A percentile compares a stretch with the other conserved stretches of the same genome.
These are phyloP conservation scores for Nothobranchius furzeri DNA, from an alignment of 2,113 vertebrate species.

Conservation along the genomic window DNA sequence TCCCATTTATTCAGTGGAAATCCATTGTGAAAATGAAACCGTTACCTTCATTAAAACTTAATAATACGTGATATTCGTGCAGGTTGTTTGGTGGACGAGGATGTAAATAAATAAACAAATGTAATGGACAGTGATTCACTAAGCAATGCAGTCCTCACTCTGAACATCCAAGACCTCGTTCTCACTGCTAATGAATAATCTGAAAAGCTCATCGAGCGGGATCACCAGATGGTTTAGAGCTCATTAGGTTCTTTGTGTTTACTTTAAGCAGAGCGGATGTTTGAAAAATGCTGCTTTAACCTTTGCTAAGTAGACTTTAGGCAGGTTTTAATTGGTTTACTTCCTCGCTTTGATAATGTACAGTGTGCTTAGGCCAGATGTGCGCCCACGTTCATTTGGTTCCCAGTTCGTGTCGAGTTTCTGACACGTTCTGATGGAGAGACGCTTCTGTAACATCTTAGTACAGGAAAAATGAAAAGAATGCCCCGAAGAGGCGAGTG, in stretches of 20 bases:
- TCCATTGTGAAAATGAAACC: background rate
- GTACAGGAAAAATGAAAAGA: conserved; percentile 9
- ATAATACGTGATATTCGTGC: conserved; percentile 18
- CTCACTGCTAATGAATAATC: conserved; percentile 48
- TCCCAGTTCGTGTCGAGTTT: conserved; percentile 1
- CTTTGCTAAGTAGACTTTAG: conserved; percentile 25
- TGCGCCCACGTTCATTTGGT: conserved; percentile 1
- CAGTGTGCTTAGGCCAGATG: background rate
- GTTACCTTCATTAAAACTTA: conserved; percentile 11
- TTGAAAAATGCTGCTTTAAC: conserved; percentile 37
- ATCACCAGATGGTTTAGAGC: conserved; percentile 55
- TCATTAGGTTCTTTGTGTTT: conserved; percentile 43
- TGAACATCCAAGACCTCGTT: conserved; percentile 21
- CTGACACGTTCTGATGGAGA: background rate
- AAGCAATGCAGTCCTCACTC: background rate
- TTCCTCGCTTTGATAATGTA: conserved; percentile 15
- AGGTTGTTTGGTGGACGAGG: background rate
- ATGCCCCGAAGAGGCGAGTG: background rate
- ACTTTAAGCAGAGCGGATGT: conserved; percentile 10
- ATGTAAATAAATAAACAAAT: background rate
- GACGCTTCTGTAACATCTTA: background rate
- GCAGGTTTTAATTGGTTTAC: conserved; percentile 16
- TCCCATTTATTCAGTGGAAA: conserved; percentile 13
- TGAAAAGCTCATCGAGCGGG: conserved; percentile 31
- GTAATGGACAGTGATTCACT: background rate